Base-by-base conservation (phyloP, 2,113 vertebrate species). In the Gymnarchus niloticus region DNA sequence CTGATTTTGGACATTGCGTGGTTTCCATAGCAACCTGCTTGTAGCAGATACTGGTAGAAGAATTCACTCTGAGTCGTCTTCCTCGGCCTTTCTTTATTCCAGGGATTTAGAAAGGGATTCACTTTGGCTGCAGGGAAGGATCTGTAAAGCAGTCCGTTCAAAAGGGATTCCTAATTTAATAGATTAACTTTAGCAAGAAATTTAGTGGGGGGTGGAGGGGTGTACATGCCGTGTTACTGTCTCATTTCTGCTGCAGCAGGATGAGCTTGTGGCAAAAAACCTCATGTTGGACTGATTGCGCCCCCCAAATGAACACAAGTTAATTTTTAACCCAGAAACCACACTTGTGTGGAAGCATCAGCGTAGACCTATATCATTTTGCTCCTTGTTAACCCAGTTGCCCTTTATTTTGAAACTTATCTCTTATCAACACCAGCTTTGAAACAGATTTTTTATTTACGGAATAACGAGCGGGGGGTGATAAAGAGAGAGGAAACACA, bases 11-110 rank as follows among this genome's bases (percentile, higher is more conserved):
- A 73, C 33, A 41, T 73, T 41, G 65, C 41, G 19, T 37, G 28
- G 41, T 41, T 37, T 41, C 65, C 65, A 73, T 73, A 41, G 33
- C 65, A 69, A 69, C 61, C 14, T 9, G 65, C 12, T 37, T 33
- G 19, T 37, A 69, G 12, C 17, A 33, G 5, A 33, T 17, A 28
- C 14, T 69, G 33, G 61, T 17, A 69, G 61, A 37, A 41, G 33
- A 41, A 21, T 73, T 17, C 37, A 37, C 61, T 33, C 61, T 69
- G 61, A 69, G 28, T 69, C 23, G 17, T 37, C 28, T 69, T 69
- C 61, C 33, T 65, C 59, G 37, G 61, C 17, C 28, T 69, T 69
- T 65, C 61, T 83, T 73, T 69, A 69, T 86, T 61, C 41, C 56
- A 86, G 54, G 33, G 25, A 33, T 69, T 81, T 33, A 48, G 54